Evolutionary conservation across 2,113 vertebrate species (phyloP), one percentile per base, ranked within the genome.

Genomic region (Ictalurus punctatus): DNA sequence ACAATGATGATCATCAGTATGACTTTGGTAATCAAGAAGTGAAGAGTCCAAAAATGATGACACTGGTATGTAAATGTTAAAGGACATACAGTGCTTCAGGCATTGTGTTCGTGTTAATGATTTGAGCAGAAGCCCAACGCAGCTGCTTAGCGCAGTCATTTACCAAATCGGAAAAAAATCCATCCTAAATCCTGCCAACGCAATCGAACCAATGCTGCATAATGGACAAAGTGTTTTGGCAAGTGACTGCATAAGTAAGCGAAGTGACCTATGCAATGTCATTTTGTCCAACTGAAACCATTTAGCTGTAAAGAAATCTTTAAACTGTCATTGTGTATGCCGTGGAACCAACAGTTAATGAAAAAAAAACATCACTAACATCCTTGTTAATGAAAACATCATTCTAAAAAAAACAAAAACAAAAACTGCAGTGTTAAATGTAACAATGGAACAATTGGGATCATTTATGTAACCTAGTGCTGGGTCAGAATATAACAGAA

Each of bases 61-160:
- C 92, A 94, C 93, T 93, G 92, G 94, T 95, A 95, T 96, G 96
- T 95, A 97, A 96, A 96, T 96, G 96, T 95, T 94, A 96, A 96
- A 97, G 96, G 96, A 95, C 96, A 96, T 44, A 90, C 69, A 92
- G 92, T 89, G 95, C 97, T 95, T 94, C 95, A 94, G 96, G 96
- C 96, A 93, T 34, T 94, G 95, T 95, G 97, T 95, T 92, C 94
- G 95, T 94, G 93, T 93, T 91, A 91, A 96, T 94, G 94, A 94
- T 96, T 94, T 94, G 94, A 92, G 91, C 92, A 94, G 95, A 94
- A 95, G 94, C 94, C 94, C 93, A 93, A 94, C 94, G 92, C 93
- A 92, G 93, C 91, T 92, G 79, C 88, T 86, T 92, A 91, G 92
- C 91, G 89, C 89, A 88, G 79, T 80, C 73, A 59, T 80, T 85